phyloP scores from a whole-genome alignment of 2,888 invertebrate genomes.

The Pollenia amentaria region DNA sequence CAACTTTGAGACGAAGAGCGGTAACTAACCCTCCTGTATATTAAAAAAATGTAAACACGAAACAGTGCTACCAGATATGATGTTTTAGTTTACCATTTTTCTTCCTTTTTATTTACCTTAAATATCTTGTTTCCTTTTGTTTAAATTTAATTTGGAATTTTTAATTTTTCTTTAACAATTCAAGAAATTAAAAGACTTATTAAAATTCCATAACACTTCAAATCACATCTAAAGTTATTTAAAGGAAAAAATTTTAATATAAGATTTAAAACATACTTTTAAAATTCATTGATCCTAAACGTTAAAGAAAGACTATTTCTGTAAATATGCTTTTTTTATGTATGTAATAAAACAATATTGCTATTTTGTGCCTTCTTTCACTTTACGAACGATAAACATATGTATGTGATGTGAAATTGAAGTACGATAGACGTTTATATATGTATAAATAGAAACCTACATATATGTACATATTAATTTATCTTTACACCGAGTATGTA shows the following conservation, averaged over 20 bases:
- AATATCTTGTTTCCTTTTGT: too few relatives aligned
- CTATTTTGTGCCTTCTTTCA: constrained; percentile 33
- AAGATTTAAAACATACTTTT: not conserved
- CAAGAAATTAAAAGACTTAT: too few relatives aligned
- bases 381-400: constrained; percentile 41
- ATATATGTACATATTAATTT: not conserved
- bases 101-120: too few relatives aligned
- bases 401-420: constrained; percentile 69
- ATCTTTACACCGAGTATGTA: not conserved
- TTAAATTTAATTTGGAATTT: too few relatives aligned
- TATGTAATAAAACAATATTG: constrained; percentile 9
- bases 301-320: constrained; percentile 12
- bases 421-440: constrained; percentile 36
- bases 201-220: too few relatives aligned
- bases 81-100: too few relatives aligned
- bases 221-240: too few relatives aligned
- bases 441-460: not conserved
- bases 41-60: too few relatives aligned
- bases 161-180: too few relatives aligned
- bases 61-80: too few relatives aligned
- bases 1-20: too few relatives aligned
- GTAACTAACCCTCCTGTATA: too few relatives aligned
- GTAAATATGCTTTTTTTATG: not conserved
- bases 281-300: not conserved
- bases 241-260: not conserved